Base-by-base conservation (phyloP, 2,888 invertebrate genomes). In the Listrodromus nycthemerus region DNA sequence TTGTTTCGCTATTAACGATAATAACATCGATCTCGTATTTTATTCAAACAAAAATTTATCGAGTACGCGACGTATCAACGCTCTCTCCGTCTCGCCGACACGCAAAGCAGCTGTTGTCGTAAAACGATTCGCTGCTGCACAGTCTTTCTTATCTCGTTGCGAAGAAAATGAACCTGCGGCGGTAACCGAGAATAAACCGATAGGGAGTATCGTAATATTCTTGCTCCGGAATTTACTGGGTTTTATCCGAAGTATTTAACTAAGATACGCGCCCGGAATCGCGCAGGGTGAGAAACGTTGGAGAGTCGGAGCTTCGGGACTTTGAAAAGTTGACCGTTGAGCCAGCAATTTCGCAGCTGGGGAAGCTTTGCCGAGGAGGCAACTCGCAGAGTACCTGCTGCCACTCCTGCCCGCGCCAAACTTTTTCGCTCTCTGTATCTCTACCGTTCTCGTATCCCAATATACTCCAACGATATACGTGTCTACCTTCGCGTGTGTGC, bases 321-420 rank as follows among this genome's bases (percentile, higher is more conserved):
- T 75, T 76, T 80, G 79, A 48, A 82, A 85, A 82, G 82, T 85
- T 76, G 73, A 82, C 77, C 77, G 73, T 80, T 55, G 65, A 80
- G 80, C 78, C n/a, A 74, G 75, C 80, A 83, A 79, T 80, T 74
- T 79, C 75, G 70, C 66, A 74, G 63, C 65, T 65, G 61, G 52
- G 50, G 63, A 37, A 79, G 79, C 74, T 70, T 27, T 13, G 37
- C 52, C n/a, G 61, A 24, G 30, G 58, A 30, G 30, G 55, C 55
- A 21, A 55, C 55, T 21, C 55, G 24, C 55, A 21, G 55, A 55
- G 55, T 21, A 24, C 19, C 55, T 55, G 10, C 55, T 10, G 24
- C 24, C 10, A 24, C 55, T 55, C 0, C 55, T 55, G 3, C 21
- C 5, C 21, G 21, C 55, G 24, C 24, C 30, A 77, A 77, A 50